These are phyloP conservation scores for Zygothrica quintamaculata DNA, from an alignment of 2,888 invertebrate genomes.

Conservation along the genomic window DNA sequence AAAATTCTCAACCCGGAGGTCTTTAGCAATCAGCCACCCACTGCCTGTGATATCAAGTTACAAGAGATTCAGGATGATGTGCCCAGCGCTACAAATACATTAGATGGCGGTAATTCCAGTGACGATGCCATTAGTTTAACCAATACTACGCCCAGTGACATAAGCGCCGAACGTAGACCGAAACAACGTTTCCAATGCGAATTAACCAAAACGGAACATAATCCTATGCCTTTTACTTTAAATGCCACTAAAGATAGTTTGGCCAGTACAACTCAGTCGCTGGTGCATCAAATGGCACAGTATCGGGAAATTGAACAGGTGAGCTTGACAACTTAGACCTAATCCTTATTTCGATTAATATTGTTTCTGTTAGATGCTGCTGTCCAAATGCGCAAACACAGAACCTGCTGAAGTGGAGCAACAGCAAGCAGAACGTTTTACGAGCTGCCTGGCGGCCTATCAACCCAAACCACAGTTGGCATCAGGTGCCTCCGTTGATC, in stretches of 20 bases:
- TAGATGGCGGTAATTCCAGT: constrained; percentile 55
- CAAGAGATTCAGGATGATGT: constrained; percentile 79
- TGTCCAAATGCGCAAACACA: constrained; percentile 90
- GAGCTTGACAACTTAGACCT: constrained; percentile 9
- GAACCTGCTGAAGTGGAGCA: constrained; percentile 90
- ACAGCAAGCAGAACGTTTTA: constrained; percentile 88
- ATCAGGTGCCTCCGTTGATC: constrained; percentile 88
- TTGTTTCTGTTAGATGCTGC: constrained; percentile 88
- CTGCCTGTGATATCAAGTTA: constrained; percentile 66
- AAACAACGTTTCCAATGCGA: constrained; percentile 61
- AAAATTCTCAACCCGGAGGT: constrained; percentile 83
- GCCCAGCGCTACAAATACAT: constrained; percentile 45
- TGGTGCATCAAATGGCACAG: constrained; percentile 89
- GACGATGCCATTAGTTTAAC: constrained; percentile 64
- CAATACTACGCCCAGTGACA: constrained; percentile 56
- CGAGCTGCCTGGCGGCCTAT: constrained; percentile 89
- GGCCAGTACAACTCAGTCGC: constrained; percentile 85
- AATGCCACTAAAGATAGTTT: constrained; percentile 37
- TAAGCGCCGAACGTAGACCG: constrained; percentile 48
- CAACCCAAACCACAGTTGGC: constrained; percentile 86
- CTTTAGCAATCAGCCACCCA: constrained; percentile 79
- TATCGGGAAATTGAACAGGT: constrained; percentile 93
- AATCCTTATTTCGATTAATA: constrained; percentile 16
- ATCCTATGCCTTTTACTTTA: background rate
- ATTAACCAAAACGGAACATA: constrained; percentile 4